phyloP scores from a whole-genome alignment of 2,797 vertebrate species.

The Rhynchonycteris naso region DNA sequence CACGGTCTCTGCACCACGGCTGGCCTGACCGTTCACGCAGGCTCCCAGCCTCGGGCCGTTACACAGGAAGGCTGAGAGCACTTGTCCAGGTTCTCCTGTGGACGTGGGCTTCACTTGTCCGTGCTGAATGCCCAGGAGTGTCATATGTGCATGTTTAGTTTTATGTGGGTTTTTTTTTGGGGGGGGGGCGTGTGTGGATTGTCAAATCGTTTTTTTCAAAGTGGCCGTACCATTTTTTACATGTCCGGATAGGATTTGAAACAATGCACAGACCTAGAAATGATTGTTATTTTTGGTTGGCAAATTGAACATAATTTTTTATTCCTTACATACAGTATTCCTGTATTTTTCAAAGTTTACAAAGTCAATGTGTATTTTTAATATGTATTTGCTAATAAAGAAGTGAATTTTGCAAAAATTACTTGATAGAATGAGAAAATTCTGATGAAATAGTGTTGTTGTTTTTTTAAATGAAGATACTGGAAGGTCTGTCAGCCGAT shows the following conservation, averaged over 20 bases:
- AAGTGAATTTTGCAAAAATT: not conserved
- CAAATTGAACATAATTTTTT: too few relatives aligned
- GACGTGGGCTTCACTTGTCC: too few relatives aligned
- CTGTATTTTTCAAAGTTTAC: not conserved
- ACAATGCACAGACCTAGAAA: not conserved
- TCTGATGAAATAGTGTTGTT: not conserved
- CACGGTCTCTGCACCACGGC: not conserved
- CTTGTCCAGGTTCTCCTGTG: too few relatives aligned
- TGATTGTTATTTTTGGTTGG: not conserved
- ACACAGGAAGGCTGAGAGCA: not conserved
- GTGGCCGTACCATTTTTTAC: not conserved
- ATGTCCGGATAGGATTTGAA: not conserved
- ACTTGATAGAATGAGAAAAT: not conserved
- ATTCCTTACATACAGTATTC: not conserved
- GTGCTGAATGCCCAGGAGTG: not conserved
- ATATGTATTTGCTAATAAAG: not conserved
- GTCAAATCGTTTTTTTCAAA: fast-evolving
- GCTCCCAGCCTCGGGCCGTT: too few relatives aligned
- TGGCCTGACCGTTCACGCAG: not conserved
- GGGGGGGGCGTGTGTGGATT: not conserved
- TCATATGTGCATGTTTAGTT: not conserved
- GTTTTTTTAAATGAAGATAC: not conserved
- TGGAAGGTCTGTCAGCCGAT: not conserved
- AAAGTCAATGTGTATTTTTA: not conserved
- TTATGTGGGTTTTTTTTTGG: too few relatives aligned